These are phyloP conservation scores for Malurus melanocephalus DNA, from an alignment of 2,113 vertebrate genomes.

Conservation along the genomic window DNA sequence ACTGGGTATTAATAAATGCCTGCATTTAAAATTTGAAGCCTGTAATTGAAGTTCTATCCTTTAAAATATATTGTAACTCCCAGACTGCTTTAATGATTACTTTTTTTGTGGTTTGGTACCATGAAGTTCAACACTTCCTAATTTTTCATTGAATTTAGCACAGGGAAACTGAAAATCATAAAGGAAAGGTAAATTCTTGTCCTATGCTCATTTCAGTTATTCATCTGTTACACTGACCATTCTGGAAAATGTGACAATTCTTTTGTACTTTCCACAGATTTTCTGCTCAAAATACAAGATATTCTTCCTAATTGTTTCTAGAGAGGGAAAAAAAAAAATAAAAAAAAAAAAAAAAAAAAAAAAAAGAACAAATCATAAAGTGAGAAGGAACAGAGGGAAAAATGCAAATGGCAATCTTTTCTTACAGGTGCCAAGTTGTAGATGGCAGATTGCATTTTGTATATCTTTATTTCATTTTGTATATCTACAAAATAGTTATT, in stretches of 20 bases:
- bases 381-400: background rate
- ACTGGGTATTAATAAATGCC: background rate
- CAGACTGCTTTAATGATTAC: background rate
- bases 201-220: conserved; percentile 6
- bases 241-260: background rate
- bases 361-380: no score
- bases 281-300: background rate
- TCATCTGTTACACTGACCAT: conserved; percentile 9
- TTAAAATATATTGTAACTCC: background rate
- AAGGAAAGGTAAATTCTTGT: background rate
- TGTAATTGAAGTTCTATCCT: background rate
- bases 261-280: background rate
- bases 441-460: background rate
- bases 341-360: no score
- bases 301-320: background rate
- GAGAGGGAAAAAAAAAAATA: background rate
- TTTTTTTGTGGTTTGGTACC: background rate
- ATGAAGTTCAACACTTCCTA: background rate
- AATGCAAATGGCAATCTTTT: background rate
- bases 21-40: background rate
- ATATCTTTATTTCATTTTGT: background rate
- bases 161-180: background rate
- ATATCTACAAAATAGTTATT: background rate
- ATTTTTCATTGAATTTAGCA: background rate
- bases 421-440: background rate